Evolutionary conservation across 2,888 invertebrate species (phyloP), one percentile per base, ranked within the genome.

Genomic region (Drosophila pegasa): DNA sequence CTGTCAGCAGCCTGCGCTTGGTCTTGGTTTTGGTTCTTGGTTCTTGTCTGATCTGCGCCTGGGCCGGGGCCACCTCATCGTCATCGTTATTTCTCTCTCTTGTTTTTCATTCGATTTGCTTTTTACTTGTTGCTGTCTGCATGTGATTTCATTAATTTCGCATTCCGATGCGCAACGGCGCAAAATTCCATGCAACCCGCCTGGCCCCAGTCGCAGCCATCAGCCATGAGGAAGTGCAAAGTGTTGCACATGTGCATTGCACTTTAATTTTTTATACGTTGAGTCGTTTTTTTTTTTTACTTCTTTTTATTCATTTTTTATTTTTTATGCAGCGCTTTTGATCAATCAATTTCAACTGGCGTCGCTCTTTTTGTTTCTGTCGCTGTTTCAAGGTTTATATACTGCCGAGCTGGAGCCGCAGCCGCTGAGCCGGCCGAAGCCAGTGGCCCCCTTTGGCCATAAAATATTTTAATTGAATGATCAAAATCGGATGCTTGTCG

Each of bases 401-500:
- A 59, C 29, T 78, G 69, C 57, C 78, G 25, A 43, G 22, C 20
- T 41, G 50, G 12, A 52, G 37, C 37, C 52, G 29, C 29, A 59
- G 10, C n/a, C 10, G 37, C 12, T 29, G 41, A 41, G 25, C 25
- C 37, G 27, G 31, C 48, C 47, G 45, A 40, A 59, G 75, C 56
- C 76, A 51, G 43, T 55, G 67, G 35, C 78, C 75, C 71, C 60
- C 75, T 74, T 68, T 71, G 69, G 75, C 70, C 65, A 70, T 74
- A 78, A 83, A 76, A 78, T 84, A 80, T 78, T 79, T 87, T 90
- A 89, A 89, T 89, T 89, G 89, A 90, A 89, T 90, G 89, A 89
- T 89, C 81, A 78, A 87, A 90, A 90, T 90, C 89, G 78, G 71
- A 74, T 81, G 71, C 70, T 56, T 40, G 33, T 43, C 70, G 60